Evolutionary conservation across 2,797 vertebrate genomes (phyloP).

Genomic region (Tragopan temminckii): DNA sequence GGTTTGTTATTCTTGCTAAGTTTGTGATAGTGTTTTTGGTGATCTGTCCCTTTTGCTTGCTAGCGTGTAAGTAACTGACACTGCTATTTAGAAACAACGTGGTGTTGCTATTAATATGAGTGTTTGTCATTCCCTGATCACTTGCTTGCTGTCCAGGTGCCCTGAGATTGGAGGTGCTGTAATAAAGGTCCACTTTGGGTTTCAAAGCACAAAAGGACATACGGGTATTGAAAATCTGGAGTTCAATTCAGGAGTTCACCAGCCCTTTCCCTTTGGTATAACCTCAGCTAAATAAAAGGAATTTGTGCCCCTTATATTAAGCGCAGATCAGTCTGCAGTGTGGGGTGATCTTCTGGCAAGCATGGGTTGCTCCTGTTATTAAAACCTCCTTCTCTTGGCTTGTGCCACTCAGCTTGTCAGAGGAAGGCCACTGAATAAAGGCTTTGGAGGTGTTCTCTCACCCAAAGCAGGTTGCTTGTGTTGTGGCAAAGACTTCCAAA

Average conservation of each 20-base stretch:
- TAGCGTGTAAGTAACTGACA: constrained; percentile 19
- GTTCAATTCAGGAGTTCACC: neutral
- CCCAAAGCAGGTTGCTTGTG: neutral
- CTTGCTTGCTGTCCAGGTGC: constrained; percentile 51
- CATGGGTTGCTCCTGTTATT: neutral
- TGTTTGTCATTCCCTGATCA: constrained; percentile 28
- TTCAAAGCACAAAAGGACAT: constrained; percentile 6
- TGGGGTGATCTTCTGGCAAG: constrained; percentile 9
- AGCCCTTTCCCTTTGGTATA: neutral
- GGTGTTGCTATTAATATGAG: constrained; percentile 42
- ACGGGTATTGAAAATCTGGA: constrained; percentile 40
- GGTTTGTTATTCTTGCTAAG: neutral
- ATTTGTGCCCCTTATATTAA: neutral
- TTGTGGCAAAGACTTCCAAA: neutral
- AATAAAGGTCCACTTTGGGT: constrained; percentile 23
- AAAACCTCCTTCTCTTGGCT: neutral
- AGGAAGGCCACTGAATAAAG: neutral
- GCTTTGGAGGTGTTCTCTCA: neutral
- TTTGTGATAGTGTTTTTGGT: neutral
- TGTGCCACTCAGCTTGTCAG: neutral
- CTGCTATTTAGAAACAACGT: neutral
- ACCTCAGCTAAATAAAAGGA: constrained; percentile 1
- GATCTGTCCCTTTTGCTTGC: neutral
- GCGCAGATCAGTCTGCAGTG: neutral
- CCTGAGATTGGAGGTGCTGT: constrained; percentile 37